Evolutionary conservation across 2,888 invertebrate species (phyloP).

Genomic region (Metellina segmentata): DNA sequence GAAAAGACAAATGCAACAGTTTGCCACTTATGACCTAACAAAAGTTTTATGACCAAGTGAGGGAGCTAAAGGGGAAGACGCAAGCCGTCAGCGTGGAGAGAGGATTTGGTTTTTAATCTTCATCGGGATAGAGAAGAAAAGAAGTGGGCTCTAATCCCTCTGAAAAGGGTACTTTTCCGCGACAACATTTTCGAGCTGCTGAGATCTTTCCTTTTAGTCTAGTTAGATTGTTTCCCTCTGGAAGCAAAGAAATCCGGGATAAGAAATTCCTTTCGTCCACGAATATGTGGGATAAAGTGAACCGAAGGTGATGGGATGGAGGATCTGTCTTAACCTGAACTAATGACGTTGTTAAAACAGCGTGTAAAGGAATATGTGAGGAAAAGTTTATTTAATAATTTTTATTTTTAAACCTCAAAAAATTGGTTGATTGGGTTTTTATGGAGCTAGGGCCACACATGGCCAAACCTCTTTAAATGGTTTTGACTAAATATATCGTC

Average conservation of each 20-base stretch:
- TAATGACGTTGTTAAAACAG: neutral
- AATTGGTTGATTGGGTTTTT: no score
- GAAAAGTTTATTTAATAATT: no score
- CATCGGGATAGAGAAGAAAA: conserved; percentile 1
- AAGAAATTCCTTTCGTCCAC: neutral
- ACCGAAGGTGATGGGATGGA: neutral
- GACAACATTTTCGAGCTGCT: neutral
- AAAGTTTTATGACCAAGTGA: neutral
- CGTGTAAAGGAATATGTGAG: neutral
- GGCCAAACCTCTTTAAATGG: no score
- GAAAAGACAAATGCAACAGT: neutral
- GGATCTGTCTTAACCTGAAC: neutral
- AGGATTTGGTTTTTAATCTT: conserved; percentile 41
- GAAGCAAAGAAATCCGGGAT: neutral
- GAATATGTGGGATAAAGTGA: neutral
- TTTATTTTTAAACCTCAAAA: no score
- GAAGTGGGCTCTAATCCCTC: conserved; percentile 34
- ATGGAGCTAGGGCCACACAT: no score
- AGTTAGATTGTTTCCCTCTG: conserved; percentile 6
- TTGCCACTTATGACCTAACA: neutral
- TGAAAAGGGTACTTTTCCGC: conserved; percentile 13
- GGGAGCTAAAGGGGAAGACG: neutral
- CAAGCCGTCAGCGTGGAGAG: conserved; percentile 3
- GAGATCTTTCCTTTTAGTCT: conserved; percentile 11
- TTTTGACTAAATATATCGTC: no score